A percentile compares a stretch with the other conserved stretches of the same genome.
phyloP scores from a whole-genome alignment of 53 echinoderm and acorn worm species.

The Echinarachnius parma region DNA sequence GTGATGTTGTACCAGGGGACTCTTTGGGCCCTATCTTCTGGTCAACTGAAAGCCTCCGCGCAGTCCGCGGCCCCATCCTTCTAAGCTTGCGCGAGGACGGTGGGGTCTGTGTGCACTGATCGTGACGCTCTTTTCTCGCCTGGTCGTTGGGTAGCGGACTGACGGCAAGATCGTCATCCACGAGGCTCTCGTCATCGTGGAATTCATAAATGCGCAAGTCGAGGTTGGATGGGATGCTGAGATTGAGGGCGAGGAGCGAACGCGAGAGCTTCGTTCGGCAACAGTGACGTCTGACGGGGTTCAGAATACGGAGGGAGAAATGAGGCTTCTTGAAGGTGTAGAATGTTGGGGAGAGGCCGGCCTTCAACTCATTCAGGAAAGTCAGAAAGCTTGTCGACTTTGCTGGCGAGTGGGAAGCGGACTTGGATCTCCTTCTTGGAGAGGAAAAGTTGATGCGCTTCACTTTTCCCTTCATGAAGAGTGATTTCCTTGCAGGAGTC shows the following conservation, averaged over 20 bases:
- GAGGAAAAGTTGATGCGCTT: constrained; percentile 41
- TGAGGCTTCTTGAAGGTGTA: constrained; percentile 67
- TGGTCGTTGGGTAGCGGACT: constrained; percentile 8
- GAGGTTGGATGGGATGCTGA: constrained; percentile 45
- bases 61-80: neutral
- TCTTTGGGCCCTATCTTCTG: neutral
- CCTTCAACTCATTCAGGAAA: constrained; percentile 48
- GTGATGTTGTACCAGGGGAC: too few relatives aligned
- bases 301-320: constrained; percentile 66
- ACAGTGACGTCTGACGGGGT: constrained; percentile 42
- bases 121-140: neutral
- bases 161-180: constrained; percentile 19
- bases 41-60: neutral
- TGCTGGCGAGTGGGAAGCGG: constrained; percentile 15
- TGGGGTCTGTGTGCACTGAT: constrained; percentile 42
- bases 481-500: constrained; percentile 44
- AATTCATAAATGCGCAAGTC: constrained; percentile 60
- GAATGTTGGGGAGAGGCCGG: constrained; percentile 59
- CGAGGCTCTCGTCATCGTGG: constrained; percentile 50
- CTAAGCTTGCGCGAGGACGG: constrained; percentile 7
- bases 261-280: constrained; percentile 19
- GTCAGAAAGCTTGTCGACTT: constrained; percentile 40
- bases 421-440: constrained; percentile 32
- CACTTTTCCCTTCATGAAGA: constrained; percentile 28
- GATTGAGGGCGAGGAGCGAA: constrained; percentile 54